Percentiles rank a stretch among this genome's conserved stretches.
Evolutionary conservation across 2,888 invertebrate species (phyloP).

Genomic region (Conomelus anceps): DNA sequence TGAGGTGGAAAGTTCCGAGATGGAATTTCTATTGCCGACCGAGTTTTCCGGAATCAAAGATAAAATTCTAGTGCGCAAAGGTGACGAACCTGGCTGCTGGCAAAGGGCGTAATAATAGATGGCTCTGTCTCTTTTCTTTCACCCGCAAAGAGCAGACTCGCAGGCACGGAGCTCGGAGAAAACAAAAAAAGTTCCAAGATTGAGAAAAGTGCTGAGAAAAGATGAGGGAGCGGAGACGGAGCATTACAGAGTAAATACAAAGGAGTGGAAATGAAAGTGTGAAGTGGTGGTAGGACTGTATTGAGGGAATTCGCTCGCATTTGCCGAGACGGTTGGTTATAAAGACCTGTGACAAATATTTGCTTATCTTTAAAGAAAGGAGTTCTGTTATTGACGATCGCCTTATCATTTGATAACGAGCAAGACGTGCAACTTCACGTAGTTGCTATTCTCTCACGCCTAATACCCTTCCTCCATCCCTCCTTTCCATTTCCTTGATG

Average conservation of each 20-base stretch:
- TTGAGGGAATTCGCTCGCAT: neutral
- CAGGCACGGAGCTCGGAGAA: neutral
- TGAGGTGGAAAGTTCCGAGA: neutral
- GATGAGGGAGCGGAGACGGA: neutral
- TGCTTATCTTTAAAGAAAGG: slow-evolving; percentile 11
- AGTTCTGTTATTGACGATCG: slow-evolving; percentile 11
- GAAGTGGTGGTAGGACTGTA: neutral
- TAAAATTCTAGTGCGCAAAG: neutral
- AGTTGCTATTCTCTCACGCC: neutral
- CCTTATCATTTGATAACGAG: slow-evolving; percentile 9
- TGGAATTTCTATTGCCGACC: neutral
- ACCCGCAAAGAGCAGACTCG: too few relatives aligned
- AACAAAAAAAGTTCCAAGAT: neutral
- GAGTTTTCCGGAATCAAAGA: neutral
- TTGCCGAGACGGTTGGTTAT: neutral
- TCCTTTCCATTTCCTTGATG: neutral
- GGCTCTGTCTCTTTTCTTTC: neutral
- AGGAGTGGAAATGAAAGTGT: neutral
- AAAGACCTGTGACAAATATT: slow-evolving; percentile 9
- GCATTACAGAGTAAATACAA: neutral
- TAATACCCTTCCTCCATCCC: neutral
- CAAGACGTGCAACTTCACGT: neutral
- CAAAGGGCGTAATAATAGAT: neutral
- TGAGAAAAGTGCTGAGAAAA: neutral
- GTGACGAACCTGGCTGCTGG: neutral